A percentile compares a stretch with the other conserved stretches of the same genome.
These are phyloP conservation scores for Lophotis ruficrista DNA, from an alignment of 2,113 vertebrate species.

Conservation along the genomic window DNA sequence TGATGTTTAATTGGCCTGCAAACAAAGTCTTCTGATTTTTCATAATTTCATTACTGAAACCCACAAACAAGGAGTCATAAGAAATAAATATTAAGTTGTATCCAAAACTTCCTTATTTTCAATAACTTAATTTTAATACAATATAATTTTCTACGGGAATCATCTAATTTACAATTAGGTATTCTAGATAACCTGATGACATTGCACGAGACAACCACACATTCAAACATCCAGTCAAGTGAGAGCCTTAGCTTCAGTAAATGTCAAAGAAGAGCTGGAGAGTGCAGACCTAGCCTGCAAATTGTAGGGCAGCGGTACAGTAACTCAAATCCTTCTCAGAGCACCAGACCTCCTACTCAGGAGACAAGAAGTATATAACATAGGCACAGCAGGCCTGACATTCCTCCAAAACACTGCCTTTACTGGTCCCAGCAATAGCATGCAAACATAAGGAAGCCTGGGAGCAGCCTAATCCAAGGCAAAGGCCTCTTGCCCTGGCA, in stretches of 20 bases:
- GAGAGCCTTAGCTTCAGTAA: not conserved
- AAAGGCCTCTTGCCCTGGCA: not conserved
- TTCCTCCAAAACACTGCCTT: not conserved
- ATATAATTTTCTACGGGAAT: not conserved
- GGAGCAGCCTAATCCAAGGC: not conserved
- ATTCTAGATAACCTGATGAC: not conserved
- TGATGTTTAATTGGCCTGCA: not conserved
- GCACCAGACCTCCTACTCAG: not conserved
- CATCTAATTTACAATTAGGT: not conserved
- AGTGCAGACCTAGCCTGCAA: not conserved
- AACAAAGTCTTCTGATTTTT: not conserved
- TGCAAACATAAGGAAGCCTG: not conserved
- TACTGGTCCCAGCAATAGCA: not conserved
- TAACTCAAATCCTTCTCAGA: not conserved
- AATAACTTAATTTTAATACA: not conserved
- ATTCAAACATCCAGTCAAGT: not conserved
- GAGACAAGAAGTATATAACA: not conserved
- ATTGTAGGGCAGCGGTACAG: not conserved
- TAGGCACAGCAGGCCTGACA: not conserved
- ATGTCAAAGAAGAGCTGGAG: not conserved
- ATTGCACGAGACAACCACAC: accelerated
- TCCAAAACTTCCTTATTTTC: not conserved
- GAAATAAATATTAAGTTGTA: not conserved
- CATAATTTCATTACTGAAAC: not conserved
- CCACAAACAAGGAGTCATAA: not conserved